A percentile compares a stretch with the other conserved stretches of the same genome.
Evolutionary conservation across 2,113 vertebrate genomes (phyloP).

Genomic region (Corythornis vintsioides): DNA sequence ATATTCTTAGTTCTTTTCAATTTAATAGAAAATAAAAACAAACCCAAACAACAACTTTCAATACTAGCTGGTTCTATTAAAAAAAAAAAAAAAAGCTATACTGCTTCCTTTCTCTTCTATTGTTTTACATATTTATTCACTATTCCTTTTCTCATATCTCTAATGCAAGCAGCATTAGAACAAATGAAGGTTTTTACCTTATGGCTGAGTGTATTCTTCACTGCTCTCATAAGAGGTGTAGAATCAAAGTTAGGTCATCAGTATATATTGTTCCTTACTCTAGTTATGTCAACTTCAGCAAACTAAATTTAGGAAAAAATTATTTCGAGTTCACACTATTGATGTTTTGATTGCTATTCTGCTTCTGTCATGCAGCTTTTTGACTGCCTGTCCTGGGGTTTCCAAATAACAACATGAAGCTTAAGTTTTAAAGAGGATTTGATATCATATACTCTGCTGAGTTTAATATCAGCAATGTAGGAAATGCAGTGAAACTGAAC

Average conservation of each 20-base stretch:
- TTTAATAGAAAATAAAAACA: background rate
- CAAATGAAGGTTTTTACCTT: background rate
- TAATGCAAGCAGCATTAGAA: background rate
- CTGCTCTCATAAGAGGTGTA: background rate
- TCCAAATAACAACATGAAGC: background rate
- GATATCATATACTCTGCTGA: background rate
- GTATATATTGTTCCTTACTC: background rate
- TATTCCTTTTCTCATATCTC: background rate
- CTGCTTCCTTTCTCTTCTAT: background rate
- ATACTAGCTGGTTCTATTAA: background rate
- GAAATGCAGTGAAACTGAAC: background rate
- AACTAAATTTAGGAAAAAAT: background rate
- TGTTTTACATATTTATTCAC: background rate
- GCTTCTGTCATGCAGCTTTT: background rate
- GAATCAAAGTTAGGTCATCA: background rate
- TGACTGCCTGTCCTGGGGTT: background rate
- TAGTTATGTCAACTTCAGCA: background rate
- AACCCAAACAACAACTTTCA: background rate
- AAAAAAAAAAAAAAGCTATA: background rate
- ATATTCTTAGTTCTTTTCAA: background rate
- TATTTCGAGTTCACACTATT: background rate
- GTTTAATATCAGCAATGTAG: background rate
- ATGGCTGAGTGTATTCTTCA: background rate
- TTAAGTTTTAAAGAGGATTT: background rate
- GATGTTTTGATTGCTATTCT: background rate